phyloP scores from a whole-genome alignment of 1,140 invertebrate genomes.

The Rhopalosiphum padi region DNA sequence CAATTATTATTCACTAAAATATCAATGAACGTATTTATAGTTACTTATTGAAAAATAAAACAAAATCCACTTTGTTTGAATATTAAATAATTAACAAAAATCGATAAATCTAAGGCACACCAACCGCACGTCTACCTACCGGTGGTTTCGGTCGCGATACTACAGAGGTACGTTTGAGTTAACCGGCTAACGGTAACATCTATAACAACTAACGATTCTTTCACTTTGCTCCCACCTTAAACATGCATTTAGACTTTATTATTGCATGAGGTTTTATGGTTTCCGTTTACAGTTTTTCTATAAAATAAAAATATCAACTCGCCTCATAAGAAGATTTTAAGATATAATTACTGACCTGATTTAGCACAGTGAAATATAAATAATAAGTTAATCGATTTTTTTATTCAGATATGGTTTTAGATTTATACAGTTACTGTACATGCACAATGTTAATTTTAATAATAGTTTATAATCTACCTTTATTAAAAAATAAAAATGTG shows the following conservation, averaged over 20 bases:
- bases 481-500: not conserved
- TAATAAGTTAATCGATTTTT: not conserved
- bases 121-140: constrained; percentile 7
- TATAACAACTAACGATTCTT: constrained; percentile 35
- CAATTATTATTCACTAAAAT: not conserved
- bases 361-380: not conserved
- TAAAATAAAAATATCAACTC: not conserved
- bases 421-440: not conserved
- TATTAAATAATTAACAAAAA: constrained; percentile 16
- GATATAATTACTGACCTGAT: not conserved
- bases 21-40: not conserved
- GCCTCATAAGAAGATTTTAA: not conserved
- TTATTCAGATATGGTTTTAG: not conserved
- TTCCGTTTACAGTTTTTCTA: constrained; percentile 18
- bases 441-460: not conserved
- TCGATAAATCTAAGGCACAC: not conserved
- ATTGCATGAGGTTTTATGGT: not conserved
- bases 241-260: not conserved
- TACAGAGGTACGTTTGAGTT: not conserved
- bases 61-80: not conserved
- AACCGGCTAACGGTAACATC: constrained; percentile 37
- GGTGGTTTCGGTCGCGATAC: constrained; percentile 5
- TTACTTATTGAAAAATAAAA: not conserved
- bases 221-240: constrained; percentile 7
- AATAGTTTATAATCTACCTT: not conserved